Evolutionary conservation across 2,797 vertebrate species (phyloP), one percentile per base, ranked within the genome.

Genomic region (Hirundo rustica): DNA sequence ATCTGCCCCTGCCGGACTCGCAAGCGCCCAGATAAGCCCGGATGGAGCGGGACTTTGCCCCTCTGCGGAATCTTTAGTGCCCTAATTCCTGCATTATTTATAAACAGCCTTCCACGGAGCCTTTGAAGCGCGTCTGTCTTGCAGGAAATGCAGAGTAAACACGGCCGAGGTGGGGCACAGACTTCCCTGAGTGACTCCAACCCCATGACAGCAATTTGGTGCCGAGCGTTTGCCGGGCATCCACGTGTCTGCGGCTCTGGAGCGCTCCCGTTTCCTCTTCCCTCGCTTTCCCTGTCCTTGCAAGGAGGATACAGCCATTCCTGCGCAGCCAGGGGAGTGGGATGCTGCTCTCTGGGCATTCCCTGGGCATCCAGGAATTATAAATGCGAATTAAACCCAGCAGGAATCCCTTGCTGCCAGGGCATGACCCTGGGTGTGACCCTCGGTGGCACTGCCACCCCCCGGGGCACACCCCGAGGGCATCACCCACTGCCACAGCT

Each of bases 41-140:
- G 38, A 38, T 38, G 38, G 48, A 4, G 32, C 1, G 29, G 75
- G 92, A 96, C 96, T 97, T 97, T 96, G 95, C 88, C 95, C 95
- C 84, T 1, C 53, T 6, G 17, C 1, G 23, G 44, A 61, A 40
- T 3, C 77, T 62, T 85, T 73, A 61, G 73, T 61, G 79, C 62
- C 30, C 2, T 27, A 38, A 84, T 78, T n/a, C 58, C 60, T 7
- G 40, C 62, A 8, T 42, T 85, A 58, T 64, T 70, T 91, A 86
- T 20, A 85, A 89, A 48, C 42, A 66, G 15, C 26, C 3, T 30
- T 17, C 17, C 73, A 4, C 45, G 7, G 45, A 32, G 76, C 58
- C 71, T 44, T 30, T 61, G 67, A 64, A 75, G 66, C 17, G 14
- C 16, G 15, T 48, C 38, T 50, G 48, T 1, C 55, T 34, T 20